These are phyloP conservation scores for Drosophila prolongata DNA, from an alignment of 2,888 invertebrate species.

Conservation along the genomic window DNA sequence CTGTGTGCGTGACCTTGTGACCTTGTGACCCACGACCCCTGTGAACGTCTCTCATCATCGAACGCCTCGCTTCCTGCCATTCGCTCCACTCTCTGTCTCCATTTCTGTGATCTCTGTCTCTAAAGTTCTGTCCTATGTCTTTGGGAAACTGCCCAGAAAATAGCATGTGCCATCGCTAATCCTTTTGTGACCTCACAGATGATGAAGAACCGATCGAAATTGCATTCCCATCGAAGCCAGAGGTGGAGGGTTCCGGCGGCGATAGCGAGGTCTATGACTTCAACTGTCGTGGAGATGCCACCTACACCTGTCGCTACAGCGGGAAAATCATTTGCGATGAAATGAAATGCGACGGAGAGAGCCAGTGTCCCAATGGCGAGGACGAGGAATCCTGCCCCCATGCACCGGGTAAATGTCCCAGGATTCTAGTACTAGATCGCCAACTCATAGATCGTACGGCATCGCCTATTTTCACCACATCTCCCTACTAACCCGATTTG, in stretches of 20 bases:
- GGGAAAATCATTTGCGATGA: constrained; percentile 78
- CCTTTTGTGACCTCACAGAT: constrained; percentile 22
- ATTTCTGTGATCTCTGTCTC: constrained; percentile 12
- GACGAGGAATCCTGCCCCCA: constrained; percentile 79
- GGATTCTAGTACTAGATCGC: background rate
- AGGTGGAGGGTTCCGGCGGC: constrained; percentile 57
- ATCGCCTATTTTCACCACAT: background rate
- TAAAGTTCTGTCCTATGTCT: background rate
- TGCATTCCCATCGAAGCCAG: background rate
- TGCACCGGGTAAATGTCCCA: constrained; percentile 38
- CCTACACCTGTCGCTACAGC: constrained; percentile 71
- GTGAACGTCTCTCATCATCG: constrained; percentile 19
- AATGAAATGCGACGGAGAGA: constrained; percentile 76
- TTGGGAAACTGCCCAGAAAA: constrained; percentile 1
- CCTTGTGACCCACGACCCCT: background rate
- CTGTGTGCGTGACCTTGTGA: background rate
- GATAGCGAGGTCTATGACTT: background rate
- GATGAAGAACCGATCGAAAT: constrained; percentile 4
- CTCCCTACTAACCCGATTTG: background rate
- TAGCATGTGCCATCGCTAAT: constrained; percentile 5
- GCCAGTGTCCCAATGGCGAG: constrained; percentile 82
- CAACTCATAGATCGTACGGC: background rate
- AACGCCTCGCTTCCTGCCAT: constrained; percentile 5
- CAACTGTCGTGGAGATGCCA: constrained; percentile 81
- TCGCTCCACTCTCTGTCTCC: constrained; percentile 13